Percentiles rank a stretch among this genome's conserved stretches.
These are phyloP conservation scores for Sycobia sp. DNA, from an alignment of 1,140 invertebrate species.

Conservation along the genomic window DNA sequence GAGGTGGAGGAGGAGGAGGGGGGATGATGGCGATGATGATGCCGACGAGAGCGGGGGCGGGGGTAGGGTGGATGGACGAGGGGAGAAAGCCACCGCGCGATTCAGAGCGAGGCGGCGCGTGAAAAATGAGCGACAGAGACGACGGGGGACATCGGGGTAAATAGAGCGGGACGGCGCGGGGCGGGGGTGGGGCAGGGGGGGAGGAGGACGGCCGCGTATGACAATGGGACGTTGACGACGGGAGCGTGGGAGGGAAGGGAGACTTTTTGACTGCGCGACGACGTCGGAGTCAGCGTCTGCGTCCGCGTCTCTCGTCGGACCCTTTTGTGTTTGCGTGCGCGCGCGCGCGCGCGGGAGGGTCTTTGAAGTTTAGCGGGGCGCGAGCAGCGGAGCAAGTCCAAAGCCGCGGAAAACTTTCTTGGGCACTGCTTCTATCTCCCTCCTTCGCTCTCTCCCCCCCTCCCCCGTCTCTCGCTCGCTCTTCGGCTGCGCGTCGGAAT, in stretches of 20 bases:
- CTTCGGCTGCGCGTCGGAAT: conserved; percentile 9
- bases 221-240: conserved; percentile 28
- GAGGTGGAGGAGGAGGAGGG: too few relatives aligned
- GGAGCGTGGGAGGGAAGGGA: conserved; percentile 4
- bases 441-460: too few relatives aligned
- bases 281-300: too few relatives aligned
- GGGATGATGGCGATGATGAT: too few relatives aligned
- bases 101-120: neutral
- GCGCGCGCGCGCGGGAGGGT: conserved; percentile 1
- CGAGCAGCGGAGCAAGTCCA: conserved; percentile 8
- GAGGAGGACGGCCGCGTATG: neutral
- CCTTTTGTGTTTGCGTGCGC: conserved; percentile 19
- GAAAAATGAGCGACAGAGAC: conserved; percentile 9
- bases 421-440: too few relatives aligned
- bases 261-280: conserved; percentile 30
- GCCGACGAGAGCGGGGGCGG: too few relatives aligned
- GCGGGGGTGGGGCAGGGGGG: neutral
- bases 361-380: conserved; percentile 27
- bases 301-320: conserved; percentile 11
- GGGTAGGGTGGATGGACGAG: too few relatives aligned
- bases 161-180: neutral
- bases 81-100: too few relatives aligned
- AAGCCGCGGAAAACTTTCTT: conserved; percentile 23
- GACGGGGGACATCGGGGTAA: neutral
- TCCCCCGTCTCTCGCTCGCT: too few relatives aligned